Conservation (phyloP, 2,888 invertebrate species). For the Caenorhabditis zanzibari region DNA sequence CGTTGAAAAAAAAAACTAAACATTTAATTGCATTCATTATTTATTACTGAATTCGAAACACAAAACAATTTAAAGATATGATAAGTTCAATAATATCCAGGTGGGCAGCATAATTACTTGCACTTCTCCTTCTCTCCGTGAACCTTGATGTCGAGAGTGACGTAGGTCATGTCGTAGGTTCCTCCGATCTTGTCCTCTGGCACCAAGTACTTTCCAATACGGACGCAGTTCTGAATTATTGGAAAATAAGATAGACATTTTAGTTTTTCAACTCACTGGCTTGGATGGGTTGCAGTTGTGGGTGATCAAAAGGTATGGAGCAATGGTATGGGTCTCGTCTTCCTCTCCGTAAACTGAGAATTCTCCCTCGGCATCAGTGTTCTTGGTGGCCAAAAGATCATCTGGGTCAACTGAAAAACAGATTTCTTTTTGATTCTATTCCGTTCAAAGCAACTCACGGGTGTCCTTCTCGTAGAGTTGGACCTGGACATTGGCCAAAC, state of each 20-base stretch:
- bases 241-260: neutral
- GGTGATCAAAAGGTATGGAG: conserved; percentile 72
- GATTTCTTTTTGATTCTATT: neutral
- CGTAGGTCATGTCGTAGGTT: conserved; percentile 76
- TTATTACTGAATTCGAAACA: neutral
- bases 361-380: conserved; percentile 73
- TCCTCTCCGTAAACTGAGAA: conserved; percentile 74
- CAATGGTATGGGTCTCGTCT: conserved; percentile 74
- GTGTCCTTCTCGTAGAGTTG: conserved; percentile 77
- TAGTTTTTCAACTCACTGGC: conserved; percentile 56
- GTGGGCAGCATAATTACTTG: conserved; percentile 46
- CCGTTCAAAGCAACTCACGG: conserved; percentile 68
- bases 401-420: conserved; percentile 75
- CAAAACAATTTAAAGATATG: conserved; percentile 17
- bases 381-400: conserved; percentile 70
- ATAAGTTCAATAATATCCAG: conserved; percentile 31
- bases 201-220: conserved; percentile 68
- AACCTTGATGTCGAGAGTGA: conserved; percentile 76
- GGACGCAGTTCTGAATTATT: conserved; percentile 66
- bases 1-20: conserved; percentile 34
- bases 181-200: conserved; percentile 75
- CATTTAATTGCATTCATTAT: conserved; percentile 1
- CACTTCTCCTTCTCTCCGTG: conserved; percentile 77
- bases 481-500: conserved; percentile 72
- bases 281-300: conserved; percentile 74